A percentile compares a stretch with the other conserved stretches of the same genome.
Evolutionary conservation across 2,888 invertebrate species (phyloP).

Genomic region (Pristionchus japonicus): DNA sequence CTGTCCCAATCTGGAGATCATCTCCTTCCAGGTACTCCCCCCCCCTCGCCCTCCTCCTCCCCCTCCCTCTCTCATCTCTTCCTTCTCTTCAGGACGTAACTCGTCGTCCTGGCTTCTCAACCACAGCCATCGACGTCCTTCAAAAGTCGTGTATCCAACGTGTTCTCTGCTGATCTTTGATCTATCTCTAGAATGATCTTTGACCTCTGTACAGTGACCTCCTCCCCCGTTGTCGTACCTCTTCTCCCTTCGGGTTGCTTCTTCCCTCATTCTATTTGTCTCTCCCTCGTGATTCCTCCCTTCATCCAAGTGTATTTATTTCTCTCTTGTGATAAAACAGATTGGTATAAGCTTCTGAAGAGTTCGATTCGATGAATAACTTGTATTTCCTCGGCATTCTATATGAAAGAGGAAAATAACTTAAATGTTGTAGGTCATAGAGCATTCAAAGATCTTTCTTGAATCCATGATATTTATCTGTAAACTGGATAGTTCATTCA

Average conservation of each 20-base stretch:
- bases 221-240: conserved; percentile 13
- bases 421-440: too few relatives aligned
- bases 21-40: conserved; percentile 53
- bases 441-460: too few relatives aligned
- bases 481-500: too few relatives aligned
- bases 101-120: conserved; percentile 71
- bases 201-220: conserved; percentile 65
- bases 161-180: conserved; percentile 73
- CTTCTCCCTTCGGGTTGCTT: neutral
- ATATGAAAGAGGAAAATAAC: too few relatives aligned
- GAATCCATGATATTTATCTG: too few relatives aligned
- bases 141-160: conserved; percentile 71
- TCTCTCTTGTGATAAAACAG: conserved; percentile 10
- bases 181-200: conserved; percentile 24
- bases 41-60: neutral
- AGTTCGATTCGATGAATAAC: too few relatives aligned
- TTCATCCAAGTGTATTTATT: neutral
- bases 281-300: neutral
- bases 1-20: conserved; percentile 74
- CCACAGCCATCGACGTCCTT: conserved; percentile 70
- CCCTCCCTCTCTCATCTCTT: neutral
- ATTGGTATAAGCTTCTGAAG: neutral
- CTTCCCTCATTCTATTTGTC: conserved; percentile 6
- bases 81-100: conserved; percentile 45
- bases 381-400: too few relatives aligned